A percentile compares a stretch with the other conserved stretches of the same genome.
Conservation (phyloP, 2,113 vertebrate genomes). For the Brachirus orientalis region DNA sequence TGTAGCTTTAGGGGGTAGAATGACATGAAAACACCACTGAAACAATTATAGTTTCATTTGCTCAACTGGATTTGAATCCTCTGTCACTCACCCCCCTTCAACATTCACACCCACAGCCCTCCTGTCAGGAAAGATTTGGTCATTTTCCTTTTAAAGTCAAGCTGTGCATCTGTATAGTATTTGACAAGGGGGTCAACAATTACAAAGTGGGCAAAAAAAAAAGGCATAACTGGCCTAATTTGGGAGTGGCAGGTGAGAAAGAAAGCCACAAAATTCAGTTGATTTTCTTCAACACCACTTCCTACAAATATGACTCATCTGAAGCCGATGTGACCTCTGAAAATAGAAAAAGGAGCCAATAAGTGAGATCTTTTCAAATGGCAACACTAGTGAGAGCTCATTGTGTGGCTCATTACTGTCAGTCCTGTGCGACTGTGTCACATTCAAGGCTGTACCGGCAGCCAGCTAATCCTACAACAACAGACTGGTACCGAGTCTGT, state of each 20-base stretch:
- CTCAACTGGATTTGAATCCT: conserved; percentile 49
- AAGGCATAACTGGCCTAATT: conserved; percentile 30
- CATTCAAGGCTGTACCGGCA: conserved; percentile 41
- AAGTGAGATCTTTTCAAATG: conserved; percentile 31
- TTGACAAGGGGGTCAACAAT: conserved; percentile 40
- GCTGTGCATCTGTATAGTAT: background rate
- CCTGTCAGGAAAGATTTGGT: conserved; percentile 47
- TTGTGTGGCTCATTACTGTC: conserved; percentile 66
- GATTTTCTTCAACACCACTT: conserved; percentile 8
- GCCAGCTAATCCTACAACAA: conserved; percentile 71
- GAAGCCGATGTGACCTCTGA: conserved; percentile 13
- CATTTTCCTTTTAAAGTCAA: conserved; percentile 3
- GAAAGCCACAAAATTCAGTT: conserved; percentile 9
- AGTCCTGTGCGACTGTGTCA: conserved; percentile 49
- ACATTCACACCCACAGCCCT: conserved; percentile 29
- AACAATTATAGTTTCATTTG: conserved; percentile 56
- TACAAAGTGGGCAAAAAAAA: conserved; percentile 25
- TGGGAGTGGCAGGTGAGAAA: background rate
- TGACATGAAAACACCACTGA: conserved; percentile 51
- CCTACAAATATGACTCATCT: conserved; percentile 19
- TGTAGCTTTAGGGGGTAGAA: conserved; percentile 44
- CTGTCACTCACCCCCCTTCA: conserved; percentile 42
- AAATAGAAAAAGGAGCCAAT: conserved; percentile 34
- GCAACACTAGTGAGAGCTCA: conserved; percentile 37
- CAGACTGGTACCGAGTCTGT: conserved; percentile 55